A percentile compares a stretch with the other conserved stretches of the same genome.
These are phyloP conservation scores for Aquatica leii DNA, from an alignment of 2,888 invertebrate genomes.

Conservation along the genomic window DNA sequence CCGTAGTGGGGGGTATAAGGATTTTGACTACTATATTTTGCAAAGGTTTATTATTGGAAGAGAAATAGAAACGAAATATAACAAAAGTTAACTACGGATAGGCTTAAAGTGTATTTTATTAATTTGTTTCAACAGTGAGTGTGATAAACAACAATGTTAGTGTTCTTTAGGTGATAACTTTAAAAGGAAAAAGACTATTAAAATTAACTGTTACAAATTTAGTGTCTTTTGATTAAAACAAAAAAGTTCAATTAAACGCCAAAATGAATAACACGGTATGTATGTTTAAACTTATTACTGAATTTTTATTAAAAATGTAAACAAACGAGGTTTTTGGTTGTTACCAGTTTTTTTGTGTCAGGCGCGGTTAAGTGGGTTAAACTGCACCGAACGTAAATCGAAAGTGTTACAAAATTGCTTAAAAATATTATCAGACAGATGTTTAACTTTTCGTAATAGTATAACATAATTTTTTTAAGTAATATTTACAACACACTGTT, in stretches of 20 bases:
- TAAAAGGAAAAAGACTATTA: neutral
- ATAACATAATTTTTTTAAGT: constrained; percentile 9
- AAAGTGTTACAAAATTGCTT: constrained; percentile 35
- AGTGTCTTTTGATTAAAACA: neutral
- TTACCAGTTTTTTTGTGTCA: constrained; percentile 25
- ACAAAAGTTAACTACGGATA: neutral
- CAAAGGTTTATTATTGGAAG: constrained; percentile 25
- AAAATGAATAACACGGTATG: constrained; percentile 29
- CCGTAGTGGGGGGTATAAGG: constrained; percentile 15
- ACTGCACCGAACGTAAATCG: constrained; percentile 28
- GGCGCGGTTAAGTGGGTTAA: constrained; percentile 30
- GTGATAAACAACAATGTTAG: constrained; percentile 1
- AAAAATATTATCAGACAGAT: constrained; percentile 34
- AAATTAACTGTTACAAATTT: neutral
- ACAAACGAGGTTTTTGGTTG: no score
- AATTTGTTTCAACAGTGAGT: constrained; percentile 1
- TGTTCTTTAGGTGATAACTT: constrained; percentile 19
- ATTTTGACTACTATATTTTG: constrained; percentile 22
- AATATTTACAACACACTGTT: neutral
- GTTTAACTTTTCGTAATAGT: constrained; percentile 31
- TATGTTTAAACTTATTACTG: neutral
- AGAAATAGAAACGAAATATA: constrained; percentile 3
- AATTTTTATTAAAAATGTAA: neutral
- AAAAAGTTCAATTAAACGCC: neutral
- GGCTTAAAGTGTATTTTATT: neutral